Conservation (phyloP, 2,888 invertebrate species). For the Tipula helvola region DNA sequence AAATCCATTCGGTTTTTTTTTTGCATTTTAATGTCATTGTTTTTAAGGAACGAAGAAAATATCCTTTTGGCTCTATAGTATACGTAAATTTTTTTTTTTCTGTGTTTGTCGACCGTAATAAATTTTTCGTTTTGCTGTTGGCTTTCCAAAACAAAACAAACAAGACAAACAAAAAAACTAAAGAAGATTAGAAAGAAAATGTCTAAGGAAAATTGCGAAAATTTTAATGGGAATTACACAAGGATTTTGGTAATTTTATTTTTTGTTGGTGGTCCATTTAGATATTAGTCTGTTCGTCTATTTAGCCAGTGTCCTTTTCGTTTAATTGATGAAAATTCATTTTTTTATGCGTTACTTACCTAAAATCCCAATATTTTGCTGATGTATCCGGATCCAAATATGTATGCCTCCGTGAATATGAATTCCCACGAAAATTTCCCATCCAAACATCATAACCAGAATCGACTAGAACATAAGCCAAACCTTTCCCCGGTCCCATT, state of each 20-base stretch:
- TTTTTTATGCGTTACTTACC: too few relatives aligned
- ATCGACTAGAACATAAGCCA: constrained; percentile 38
- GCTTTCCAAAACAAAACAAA: not conserved
- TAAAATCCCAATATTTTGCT: constrained; percentile 36
- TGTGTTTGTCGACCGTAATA: not conserved
- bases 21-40: constrained; percentile 4
- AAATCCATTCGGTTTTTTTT: not conserved
- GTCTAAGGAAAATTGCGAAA: not conserved
- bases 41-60: not conserved
- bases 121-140: constrained; percentile 4
- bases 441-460: constrained; percentile 40
- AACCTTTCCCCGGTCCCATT: constrained; percentile 45
- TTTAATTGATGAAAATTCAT: too few relatives aligned
- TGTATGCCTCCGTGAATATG: constrained; percentile 40
- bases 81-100: not conserved
- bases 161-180: not conserved
- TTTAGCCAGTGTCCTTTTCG: too few relatives aligned
- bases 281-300: not conserved
- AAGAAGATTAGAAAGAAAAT: not conserved
- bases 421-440: constrained; percentile 46
- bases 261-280: not conserved
- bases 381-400: constrained; percentile 18
- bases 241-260: not conserved
- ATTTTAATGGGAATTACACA: not conserved
- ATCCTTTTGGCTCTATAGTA: not conserved